Conservation (phyloP, 2,797 vertebrate species). For the Peromyscus aztecus region DNA sequence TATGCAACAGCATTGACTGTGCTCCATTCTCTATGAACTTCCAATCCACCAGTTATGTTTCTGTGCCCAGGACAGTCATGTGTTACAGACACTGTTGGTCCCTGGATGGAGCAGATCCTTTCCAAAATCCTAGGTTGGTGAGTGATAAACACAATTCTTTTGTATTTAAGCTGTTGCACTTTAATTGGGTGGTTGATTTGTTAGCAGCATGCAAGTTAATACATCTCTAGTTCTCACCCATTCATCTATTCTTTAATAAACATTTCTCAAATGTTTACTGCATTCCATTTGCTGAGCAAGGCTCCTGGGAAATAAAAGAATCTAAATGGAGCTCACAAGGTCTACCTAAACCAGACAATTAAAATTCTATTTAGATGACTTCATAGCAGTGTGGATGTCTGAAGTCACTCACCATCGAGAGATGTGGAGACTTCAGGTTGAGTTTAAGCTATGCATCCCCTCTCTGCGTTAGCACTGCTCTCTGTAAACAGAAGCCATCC, state of each 20-base stretch:
- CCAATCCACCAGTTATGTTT: not conserved
- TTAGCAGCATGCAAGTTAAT: not conserved
- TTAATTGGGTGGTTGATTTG: not conserved
- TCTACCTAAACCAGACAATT: conserved; percentile 50
- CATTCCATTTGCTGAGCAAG: not conserved
- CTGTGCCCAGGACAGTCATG: not conserved
- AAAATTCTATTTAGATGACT: conserved; percentile 60
- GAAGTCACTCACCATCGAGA: conserved; percentile 45
- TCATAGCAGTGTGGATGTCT: not conserved
- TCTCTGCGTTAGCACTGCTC: not conserved
- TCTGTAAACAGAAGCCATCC: not conserved
- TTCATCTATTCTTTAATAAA: conserved; percentile 49
- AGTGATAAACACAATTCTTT: not conserved
- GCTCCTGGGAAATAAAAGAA: conserved; percentile 54
- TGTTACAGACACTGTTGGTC: not conserved
- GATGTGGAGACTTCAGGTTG: conserved; percentile 6
- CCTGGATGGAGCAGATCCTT: not conserved
- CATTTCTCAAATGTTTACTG: conserved; percentile 47
- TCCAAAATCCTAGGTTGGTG: not conserved
- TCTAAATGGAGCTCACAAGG: conserved; percentile 42
- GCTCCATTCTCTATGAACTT: too few species aligned
- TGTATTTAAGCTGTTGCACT: not conserved
- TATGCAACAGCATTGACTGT: too few species aligned
- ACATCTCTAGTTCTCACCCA: not conserved
- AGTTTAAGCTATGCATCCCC: conserved; percentile 42